Evolutionary conservation across 2,888 invertebrate genomes (phyloP).

Genomic region (Tetranychus piercei): DNA sequence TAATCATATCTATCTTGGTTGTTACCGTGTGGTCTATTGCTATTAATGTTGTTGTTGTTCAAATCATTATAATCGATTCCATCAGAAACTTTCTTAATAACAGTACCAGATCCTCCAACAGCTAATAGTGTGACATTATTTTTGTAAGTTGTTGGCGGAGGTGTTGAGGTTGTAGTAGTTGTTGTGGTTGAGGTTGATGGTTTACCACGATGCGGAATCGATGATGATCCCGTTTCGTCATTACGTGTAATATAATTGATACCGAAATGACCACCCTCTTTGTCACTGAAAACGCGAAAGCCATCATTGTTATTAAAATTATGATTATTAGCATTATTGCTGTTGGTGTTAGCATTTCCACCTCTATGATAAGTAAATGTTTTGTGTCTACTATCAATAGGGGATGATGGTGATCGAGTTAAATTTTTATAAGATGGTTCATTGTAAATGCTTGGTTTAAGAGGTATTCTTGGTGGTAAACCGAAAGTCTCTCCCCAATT

Average conservation of each 20-base stretch:
- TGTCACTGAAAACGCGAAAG: neutral
- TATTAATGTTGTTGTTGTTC: neutral
- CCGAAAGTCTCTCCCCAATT: neutral
- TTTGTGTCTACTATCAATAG: neutral
- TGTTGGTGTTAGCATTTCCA: neutral
- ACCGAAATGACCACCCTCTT: constrained; percentile 1
- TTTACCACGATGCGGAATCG: neutral
- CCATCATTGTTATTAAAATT: neutral
- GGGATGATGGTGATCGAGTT: neutral
- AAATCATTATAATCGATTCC: neutral
- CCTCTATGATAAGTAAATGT: neutral
- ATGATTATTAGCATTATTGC: neutral
- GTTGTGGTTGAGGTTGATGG: neutral
- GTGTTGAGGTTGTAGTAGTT: neutral
- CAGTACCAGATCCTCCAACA: neutral
- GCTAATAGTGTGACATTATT: neutral
- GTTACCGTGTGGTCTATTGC: neutral
- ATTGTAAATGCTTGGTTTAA: neutral
- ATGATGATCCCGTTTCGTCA: neutral
- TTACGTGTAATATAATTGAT: neutral
- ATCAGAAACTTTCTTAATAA: neutral
- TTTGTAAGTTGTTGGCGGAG: neutral
- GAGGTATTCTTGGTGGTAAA: neutral
- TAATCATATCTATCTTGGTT: constrained; percentile 3
- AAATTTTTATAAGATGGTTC: neutral